Evolutionary conservation across 2,113 vertebrate species (phyloP), one percentile per base, ranked within the genome.

Genomic region (Phrynosoma platyrhinos): DNA sequence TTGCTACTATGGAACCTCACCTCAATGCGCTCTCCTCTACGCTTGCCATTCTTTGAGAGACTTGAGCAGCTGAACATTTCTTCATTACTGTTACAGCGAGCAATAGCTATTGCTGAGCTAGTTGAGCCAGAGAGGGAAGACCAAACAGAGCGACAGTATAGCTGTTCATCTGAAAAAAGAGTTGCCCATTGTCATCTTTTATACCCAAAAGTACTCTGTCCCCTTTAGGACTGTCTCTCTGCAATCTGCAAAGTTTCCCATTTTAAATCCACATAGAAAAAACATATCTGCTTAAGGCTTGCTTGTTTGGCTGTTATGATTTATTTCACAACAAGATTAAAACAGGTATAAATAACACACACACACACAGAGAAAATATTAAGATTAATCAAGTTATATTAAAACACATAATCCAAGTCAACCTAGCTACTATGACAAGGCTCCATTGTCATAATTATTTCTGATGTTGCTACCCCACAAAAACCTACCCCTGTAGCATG

Each of bases 71-170:
- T 94, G 93, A 98, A 96, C 93, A 93, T 93, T 94, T 97, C 97
- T 95, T 99, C 98, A 0, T 93, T 85, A 0, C 21, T 1, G 3
- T 95, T 93, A 2, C 98, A 98, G 90, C 12, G 95, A 71, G 94
- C 97, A 71, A 88, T 20, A 0, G 95, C 96, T 0, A n/a, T 91
- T 86, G 97, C 93, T 0, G 4, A 82, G 2, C 40, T 10, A 0
- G 75, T 62, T 20, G 87, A 93, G 9, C 94, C 97, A 0, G 98
- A 98, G 94, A 75, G 95, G 0, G 94, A 95, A 0, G 98, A 98
- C 98, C 98, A 98, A 95, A 98, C 97, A 0, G 98, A 98, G 83
- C 98, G 97, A 90, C 98, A 99, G 30, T 97, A 91, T 53, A 98
- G 96, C 89, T 93, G 96, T 83, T 90, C 91, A 0, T 90, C 98